These are phyloP conservation scores for Leptodactylus fuscus DNA, from an alignment of 2,113 vertebrate genomes.

Conservation along the genomic window DNA sequence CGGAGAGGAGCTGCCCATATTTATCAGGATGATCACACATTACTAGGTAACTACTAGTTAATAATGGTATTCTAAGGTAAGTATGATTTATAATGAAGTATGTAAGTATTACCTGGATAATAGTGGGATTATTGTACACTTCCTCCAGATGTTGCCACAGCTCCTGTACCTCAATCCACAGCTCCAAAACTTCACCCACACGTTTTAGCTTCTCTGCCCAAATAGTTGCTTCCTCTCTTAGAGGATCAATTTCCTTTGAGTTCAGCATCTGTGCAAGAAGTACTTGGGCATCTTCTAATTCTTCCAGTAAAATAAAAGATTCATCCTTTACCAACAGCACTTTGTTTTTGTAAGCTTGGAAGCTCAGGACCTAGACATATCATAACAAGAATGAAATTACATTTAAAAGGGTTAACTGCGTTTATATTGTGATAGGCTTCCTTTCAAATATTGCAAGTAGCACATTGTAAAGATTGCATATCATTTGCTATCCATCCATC, in stretches of 20 bases:
- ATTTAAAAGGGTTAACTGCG: neutral
- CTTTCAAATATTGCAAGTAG: neutral
- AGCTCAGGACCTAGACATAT: conserved; percentile 49
- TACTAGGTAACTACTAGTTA: too few species aligned
- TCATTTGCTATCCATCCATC: too few species aligned
- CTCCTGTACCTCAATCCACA: conserved; percentile 60
- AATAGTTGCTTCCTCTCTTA: conserved; percentile 57
- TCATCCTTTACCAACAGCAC: conserved; percentile 55
- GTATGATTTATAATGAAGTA: too few species aligned
- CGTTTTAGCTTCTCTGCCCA: conserved; percentile 59
- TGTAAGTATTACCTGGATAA: conserved; percentile 21
- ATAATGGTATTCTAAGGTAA: too few species aligned
- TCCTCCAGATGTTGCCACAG: conserved; percentile 56
- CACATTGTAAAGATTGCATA: neutral
- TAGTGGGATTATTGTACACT: conserved; percentile 52
- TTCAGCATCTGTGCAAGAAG: conserved; percentile 57
- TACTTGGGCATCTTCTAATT: conserved; percentile 54
- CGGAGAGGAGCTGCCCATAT: too few species aligned
- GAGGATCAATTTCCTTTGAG: conserved; percentile 58
- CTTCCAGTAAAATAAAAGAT: conserved; percentile 44
- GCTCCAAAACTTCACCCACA: conserved; percentile 48
- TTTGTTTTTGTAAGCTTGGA: conserved; percentile 51
- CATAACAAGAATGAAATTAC: neutral
- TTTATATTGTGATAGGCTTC: neutral
- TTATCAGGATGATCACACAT: too few species aligned